These are phyloP conservation scores for Microtus oregoni DNA, from an alignment of 2,113 vertebrate species.

Conservation along the genomic window DNA sequence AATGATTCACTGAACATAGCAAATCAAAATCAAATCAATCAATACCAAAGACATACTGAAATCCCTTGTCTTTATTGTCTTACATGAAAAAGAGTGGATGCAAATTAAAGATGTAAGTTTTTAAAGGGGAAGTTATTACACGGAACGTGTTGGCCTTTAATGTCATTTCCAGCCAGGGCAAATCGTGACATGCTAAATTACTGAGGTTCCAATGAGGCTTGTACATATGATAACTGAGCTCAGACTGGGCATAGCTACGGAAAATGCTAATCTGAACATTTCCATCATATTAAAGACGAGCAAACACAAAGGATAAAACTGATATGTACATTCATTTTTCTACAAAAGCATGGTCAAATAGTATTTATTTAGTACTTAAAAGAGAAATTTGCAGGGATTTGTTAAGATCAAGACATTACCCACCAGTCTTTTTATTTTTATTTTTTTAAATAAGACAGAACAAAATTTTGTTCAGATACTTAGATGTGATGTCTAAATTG, in stretches of 20 bases:
- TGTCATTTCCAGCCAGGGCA: background rate
- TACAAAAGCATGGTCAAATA: background rate
- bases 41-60: slow-evolving; percentile 25
- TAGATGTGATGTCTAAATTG: background rate
- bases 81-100: background rate
- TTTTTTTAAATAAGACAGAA: slow-evolving; percentile 2
- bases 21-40: background rate
- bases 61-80: background rate
- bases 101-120: background rate
- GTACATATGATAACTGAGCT: background rate
- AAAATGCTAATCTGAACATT: background rate
- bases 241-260: background rate
- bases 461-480: background rate
- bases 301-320: background rate
- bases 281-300: background rate
- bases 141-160: background rate
- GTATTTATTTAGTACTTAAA: background rate
- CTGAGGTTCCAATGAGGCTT: background rate
- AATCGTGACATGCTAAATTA: background rate
- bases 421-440: background rate
- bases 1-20: background rate
- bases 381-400: background rate
- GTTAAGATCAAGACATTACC: background rate
- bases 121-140: slow-evolving; percentile 33
- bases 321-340: background rate